phyloP scores from a whole-genome alignment of 1,140 invertebrate species.

The Piezodorus guildinii region DNA sequence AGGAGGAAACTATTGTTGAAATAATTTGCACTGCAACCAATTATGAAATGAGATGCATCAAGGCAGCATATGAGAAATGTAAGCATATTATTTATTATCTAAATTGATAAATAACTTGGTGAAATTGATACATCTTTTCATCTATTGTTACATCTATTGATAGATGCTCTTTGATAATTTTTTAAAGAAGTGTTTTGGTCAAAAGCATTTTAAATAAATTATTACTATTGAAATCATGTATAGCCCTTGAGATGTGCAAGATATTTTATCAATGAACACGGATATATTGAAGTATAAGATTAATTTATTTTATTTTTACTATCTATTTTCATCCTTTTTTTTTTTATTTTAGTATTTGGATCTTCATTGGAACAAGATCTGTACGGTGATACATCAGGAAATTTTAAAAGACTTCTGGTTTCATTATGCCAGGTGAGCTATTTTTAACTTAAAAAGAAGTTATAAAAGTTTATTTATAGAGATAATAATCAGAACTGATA shows the following conservation, averaged over 20 bases:
- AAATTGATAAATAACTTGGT: too few relatives aligned
- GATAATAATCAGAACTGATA: too few relatives aligned
- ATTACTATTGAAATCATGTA: too few relatives aligned
- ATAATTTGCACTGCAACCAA: constrained; percentile 80
- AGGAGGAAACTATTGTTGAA: constrained; percentile 78
- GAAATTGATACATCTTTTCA: too few relatives aligned
- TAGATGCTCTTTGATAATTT: too few relatives aligned
- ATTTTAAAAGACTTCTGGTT: constrained; percentile 70
- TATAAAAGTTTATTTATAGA: background rate
- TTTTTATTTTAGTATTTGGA: constrained; percentile 48
- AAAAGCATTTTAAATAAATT: too few relatives aligned
- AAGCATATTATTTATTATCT: constrained; percentile 37
- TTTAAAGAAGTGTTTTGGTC: too few relatives aligned
- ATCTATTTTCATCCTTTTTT: constrained; percentile 21
- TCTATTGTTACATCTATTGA: too few relatives aligned
- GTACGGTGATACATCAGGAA: constrained; percentile 67
- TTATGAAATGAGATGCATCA: constrained; percentile 69
- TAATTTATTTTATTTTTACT: background rate
- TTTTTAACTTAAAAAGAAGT: constrained; percentile 8
- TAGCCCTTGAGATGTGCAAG: too few relatives aligned
- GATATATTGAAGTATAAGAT: too few relatives aligned
- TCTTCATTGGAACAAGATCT: constrained; percentile 66
- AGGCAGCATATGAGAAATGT: constrained; percentile 67
- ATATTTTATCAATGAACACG: too few relatives aligned
- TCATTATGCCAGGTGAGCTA: constrained; percentile 41